phyloP scores from a whole-genome alignment of 2,797 vertebrate genomes.

The Peromyscus nudipes region DNA sequence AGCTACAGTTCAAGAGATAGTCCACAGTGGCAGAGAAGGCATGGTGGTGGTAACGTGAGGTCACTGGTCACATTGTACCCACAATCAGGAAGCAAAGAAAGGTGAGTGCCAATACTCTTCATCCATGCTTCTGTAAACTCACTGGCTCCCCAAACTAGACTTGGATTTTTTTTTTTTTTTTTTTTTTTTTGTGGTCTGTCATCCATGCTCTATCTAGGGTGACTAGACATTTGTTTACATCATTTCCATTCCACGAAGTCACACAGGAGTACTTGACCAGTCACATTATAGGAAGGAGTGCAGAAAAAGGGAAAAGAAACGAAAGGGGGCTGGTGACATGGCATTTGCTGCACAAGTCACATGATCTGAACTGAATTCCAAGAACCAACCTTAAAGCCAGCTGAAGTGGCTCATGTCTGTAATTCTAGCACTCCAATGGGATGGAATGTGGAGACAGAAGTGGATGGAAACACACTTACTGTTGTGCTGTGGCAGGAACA shows the following conservation, averaged over 20 bases:
- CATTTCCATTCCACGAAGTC: background rate
- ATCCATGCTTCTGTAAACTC: background rate
- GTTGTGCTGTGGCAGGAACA: background rate
- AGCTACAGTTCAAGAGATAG: background rate
- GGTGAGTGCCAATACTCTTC: background rate
- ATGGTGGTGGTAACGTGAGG: background rate
- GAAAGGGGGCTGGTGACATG: background rate
- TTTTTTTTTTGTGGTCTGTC: background rate
- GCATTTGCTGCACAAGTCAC: background rate
- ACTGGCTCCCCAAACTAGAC: background rate
- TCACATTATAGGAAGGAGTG: background rate
- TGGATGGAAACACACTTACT: background rate
- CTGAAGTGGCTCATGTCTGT: background rate
- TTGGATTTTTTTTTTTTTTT: background rate
- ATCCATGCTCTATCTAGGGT: background rate
- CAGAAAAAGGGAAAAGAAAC: background rate
- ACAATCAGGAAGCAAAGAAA: background rate
- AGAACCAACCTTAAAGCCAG: background rate
- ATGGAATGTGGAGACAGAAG: background rate
- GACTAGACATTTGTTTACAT: background rate
- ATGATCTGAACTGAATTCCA: background rate
- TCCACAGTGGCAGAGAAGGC: background rate
- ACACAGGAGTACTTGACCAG: background rate
- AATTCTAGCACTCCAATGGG: background rate
- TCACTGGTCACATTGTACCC: background rate